A percentile compares a stretch with the other conserved stretches of the same genome.
phyloP scores from a whole-genome alignment of 2,113 vertebrate species.

The Astur gentilis region DNA sequence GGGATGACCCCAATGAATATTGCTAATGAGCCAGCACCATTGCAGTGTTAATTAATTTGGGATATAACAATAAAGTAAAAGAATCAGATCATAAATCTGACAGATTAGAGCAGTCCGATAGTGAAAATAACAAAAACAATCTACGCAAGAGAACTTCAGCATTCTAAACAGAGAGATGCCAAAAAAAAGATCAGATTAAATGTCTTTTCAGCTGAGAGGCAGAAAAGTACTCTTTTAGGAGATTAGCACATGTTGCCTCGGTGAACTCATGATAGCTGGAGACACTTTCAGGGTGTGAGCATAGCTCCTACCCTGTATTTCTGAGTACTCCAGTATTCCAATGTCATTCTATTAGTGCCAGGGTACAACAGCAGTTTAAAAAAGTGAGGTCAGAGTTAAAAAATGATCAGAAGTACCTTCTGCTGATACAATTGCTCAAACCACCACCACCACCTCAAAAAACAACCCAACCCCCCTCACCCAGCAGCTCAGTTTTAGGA shows the following conservation, averaged over 20 bases:
- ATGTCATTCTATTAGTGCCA: not conserved
- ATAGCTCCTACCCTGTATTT: not conserved
- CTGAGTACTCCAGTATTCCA: not conserved
- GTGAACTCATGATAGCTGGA: not conserved
- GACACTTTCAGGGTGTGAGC: not conserved
- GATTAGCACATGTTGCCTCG: not conserved
- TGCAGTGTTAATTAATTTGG: constrained; percentile 18
- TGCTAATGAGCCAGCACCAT: not conserved
- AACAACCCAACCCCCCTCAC: rapidly evolving
- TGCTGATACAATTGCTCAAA: not conserved
- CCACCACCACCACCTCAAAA: not conserved
- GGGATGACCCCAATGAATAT: constrained; percentile 12
- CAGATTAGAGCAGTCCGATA: constrained; percentile 35
- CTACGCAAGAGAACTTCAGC: not conserved
- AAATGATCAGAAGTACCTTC: not conserved
- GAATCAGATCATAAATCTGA: constrained; percentile 44
- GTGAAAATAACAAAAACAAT: constrained; percentile 5
- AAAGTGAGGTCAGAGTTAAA: not conserved
- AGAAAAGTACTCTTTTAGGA: constrained; percentile 8
- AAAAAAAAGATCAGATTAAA: constrained; percentile 28
- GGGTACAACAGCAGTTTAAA: not conserved
- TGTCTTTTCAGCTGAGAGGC: not conserved
- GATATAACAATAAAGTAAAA: constrained; percentile 3
- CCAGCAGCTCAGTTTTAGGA: not conserved
- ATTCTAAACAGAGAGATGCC: not conserved